Conservation (phyloP, 2,113 vertebrate species). For the Spermophilus dauricus region DNA sequence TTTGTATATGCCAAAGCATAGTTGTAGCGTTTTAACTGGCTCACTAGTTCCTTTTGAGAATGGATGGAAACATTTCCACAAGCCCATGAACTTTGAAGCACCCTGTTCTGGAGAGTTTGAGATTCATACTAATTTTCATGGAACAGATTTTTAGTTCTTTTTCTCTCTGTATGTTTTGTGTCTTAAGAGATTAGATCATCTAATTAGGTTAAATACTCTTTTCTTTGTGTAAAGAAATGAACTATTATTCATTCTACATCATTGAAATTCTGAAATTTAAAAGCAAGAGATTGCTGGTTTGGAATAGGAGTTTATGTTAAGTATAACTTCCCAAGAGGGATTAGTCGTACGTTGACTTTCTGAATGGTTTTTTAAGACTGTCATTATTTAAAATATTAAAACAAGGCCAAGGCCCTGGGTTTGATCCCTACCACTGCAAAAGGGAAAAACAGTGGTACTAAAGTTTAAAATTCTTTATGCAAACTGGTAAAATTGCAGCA, state of each 20-base stretch:
- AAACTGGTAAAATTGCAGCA: constrained; percentile 18
- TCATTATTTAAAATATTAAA: constrained; percentile 9
- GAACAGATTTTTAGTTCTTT: constrained; percentile 11
- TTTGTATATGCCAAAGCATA: constrained; percentile 7
- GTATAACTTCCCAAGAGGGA: background rate
- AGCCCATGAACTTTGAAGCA: background rate
- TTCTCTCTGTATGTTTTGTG: constrained; percentile 41
- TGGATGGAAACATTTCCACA: background rate
- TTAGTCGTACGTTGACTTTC: constrained; percentile 34
- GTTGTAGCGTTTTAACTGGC: constrained; percentile 35
- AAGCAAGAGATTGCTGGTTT: constrained; percentile 39
- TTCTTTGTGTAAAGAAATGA: constrained; percentile 42
- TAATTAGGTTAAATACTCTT: constrained; percentile 23
- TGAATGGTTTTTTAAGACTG: constrained; percentile 36
- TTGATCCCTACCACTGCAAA: background rate
- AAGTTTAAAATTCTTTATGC: constrained; percentile 46
- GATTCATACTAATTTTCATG: constrained; percentile 15
- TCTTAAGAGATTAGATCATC: constrained; percentile 56
- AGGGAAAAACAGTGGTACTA: background rate
- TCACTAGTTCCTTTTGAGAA: background rate
- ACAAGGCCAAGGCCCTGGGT: background rate
- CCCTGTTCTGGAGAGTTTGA: background rate
- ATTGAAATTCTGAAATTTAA: constrained; percentile 61
- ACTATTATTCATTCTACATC: constrained; percentile 30
- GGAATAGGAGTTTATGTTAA: constrained; percentile 1